Evolutionary conservation across 2,888 invertebrate species (phyloP), one percentile per base, ranked within the genome.

Genomic region (Macrophya annulata): DNA sequence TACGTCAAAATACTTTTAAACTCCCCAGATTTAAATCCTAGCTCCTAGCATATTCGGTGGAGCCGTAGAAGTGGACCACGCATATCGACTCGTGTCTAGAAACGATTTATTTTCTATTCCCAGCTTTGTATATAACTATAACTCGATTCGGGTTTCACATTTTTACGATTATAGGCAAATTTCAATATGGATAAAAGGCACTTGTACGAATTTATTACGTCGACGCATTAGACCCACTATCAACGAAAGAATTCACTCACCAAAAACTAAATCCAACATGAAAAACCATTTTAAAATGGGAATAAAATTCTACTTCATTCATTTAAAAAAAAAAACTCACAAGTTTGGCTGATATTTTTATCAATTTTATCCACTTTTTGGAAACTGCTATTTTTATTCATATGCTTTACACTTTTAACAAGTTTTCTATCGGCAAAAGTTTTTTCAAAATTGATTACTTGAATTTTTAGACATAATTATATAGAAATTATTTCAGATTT

Each of bases 1-100:
- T 91, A 93, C 90, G 91, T 92, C 92, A 90, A 91, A 92, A 92
- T 90, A 92, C 92, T 93, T 92, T 92, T 91, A 90, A 90, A 90
- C 89, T 91, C 88, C 87, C 87, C 87, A 89, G 89, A 90, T 90
- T 89, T 87, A 88, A 89, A 89, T 90, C 88, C 88, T 87, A 86
- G 88, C 88, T 31, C 31, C 84, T 86, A 90, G 87, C 90, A 91
- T 91, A 90, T 91, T 91, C 84, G 85, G 65, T 43, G 59, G 40
- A 84, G 84, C 37, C 45, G 84, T 37, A 51, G 71, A n/a, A 65
- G 85, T 81, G 65, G 79, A 65, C 79, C 65, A 8, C 43, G 81
- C 43, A 81, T 59, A 62, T 43, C 40, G 59, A 81, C 21, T 81
- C 40, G 40, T 62, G 21, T 81, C 59, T 43, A 51, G 37, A 43